Base-by-base conservation (phyloP, 2,888 invertebrate genomes). In the Lithosia quadra region DNA sequence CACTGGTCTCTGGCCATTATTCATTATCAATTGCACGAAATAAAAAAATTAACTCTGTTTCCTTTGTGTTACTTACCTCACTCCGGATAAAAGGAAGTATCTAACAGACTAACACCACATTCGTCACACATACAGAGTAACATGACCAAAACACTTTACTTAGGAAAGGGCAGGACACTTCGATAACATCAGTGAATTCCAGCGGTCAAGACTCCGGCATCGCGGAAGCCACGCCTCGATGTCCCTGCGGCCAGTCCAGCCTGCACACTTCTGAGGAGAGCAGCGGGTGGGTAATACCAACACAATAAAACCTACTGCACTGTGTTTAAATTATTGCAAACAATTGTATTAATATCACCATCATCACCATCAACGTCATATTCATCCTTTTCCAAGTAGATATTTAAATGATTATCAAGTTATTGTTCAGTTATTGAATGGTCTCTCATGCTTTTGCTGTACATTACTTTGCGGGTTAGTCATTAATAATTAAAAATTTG, bases 191-290 rank as follows among this genome's bases (percentile, higher is more conserved):
- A 77, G 95, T 97, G 82, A 97, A 97, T 95, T 98, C 97, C 81
- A 97, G 97, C 85, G 97, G 97, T 21, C 97, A 97, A 87, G 97
- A 98, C 92, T 97, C 97, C 62, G 98, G 97, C 68, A 97, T 97
- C 77, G 97, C 94, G 0, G 95, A 95, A 75, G 93, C 87, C 0
- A 86, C 81, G 11, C 57, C 67, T 70, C 86, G 96, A 69, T 97
- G 97, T 85, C 96, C 96, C 11, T 97, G 97, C 86, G 96, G 96
- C 28, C 96, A 96, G 79, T 96, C 96, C 82, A 96, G 96, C 68
- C 94, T 95, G 57, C 96, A 96, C 77, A 96, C 96, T 18, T 96
- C 96, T 3, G 97, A 96, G 78, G 97, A 96, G 79, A 97, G 97
- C 88, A 97, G 96, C 94, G 96, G 97, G 97, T 97, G 85, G 79